Evolutionary conservation across 2,113 vertebrate species (phyloP), one percentile per base, ranked within the genome.

Genomic region (Oxyruncus cristatus): DNA sequence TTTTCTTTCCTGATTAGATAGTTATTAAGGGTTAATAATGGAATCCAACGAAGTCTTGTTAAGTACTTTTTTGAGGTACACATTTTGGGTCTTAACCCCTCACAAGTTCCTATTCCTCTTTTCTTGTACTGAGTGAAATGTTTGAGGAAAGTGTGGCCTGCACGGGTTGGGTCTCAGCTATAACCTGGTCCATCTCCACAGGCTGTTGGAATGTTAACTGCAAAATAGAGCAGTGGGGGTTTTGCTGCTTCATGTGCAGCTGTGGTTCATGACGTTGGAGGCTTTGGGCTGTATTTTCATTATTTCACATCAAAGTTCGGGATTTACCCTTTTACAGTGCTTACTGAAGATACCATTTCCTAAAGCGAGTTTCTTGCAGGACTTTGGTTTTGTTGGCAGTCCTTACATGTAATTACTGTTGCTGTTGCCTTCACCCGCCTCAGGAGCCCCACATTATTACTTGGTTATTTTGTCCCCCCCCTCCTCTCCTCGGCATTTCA

Each of bases 61-160:
- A 47, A 76, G 52, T 52, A 8, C 8, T 62, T 88, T 37, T 21
- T 52, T 59, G 63, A 88, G 53, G 41, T 4, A 6, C 22, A 6
- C 0, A 0, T 41, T 85, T 73, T 87, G 49, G 37, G 75, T 12
- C 13, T 32, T 20, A 9, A 4, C 8, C 68, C 9, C 42, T 93
- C 35, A 8, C 12, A 47, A 12, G 26, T 58, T 94, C 8, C n/a
- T 1, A 0, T 42, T 81, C 4, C 5, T 46, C 0, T 3, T 58
- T 65, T 42, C 28, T 59, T 52, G 2, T 22, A 18, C 4, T 0
- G 2, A 61, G 8, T 41, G 55, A 17, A 33, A 15, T 11, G 13
- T 46, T 68, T 66, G 44, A 42, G n/a, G 50, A 44, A 11, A 3
- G 8, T 12, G 8, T 78, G 33, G 8, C 35, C 59, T 75, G 14